phyloP scores from a whole-genome alignment of 2,113 vertebrate genomes.

The Notothenia rossii region DNA sequence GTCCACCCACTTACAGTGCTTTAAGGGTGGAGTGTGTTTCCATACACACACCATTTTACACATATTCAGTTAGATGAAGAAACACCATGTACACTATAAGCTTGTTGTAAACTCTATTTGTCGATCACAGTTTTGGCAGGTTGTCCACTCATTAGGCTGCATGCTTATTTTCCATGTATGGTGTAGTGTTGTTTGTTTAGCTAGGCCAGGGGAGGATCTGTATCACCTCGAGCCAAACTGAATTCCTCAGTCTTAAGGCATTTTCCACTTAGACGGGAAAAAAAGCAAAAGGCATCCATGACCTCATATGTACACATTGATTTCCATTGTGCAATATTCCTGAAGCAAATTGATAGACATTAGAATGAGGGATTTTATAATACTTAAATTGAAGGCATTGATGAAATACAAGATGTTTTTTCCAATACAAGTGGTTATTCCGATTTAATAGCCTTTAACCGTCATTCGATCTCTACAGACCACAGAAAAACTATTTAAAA shows the following conservation, averaged over 20 bases:
- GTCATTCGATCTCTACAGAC: too few species aligned
- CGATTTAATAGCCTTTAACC: too few species aligned
- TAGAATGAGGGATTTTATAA: too few species aligned
- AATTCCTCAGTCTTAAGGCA: constrained; percentile 30
- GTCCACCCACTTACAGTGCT: constrained; percentile 55
- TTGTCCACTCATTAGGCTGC: constrained; percentile 1
- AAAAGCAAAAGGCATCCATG: background rate
- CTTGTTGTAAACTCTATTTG: background rate
- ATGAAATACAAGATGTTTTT: too few species aligned
- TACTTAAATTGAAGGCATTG: too few species aligned
- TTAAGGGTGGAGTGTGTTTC: constrained; percentile 68
- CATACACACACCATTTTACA: constrained; percentile 15
- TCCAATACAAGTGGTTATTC: too few species aligned
- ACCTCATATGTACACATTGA: background rate
- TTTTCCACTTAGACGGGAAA: constrained; percentile 44
- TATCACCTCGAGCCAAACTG: constrained; percentile 35
- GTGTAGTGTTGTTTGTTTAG: constrained; percentile 49
- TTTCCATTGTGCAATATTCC: too few species aligned
- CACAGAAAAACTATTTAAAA: too few species aligned
- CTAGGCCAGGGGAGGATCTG: constrained; percentile 39
- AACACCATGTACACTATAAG: too few species aligned
- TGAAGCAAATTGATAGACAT: too few species aligned
- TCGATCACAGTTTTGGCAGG: background rate
- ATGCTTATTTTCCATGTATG: constrained; percentile 1
- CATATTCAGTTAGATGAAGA: background rate